Evolutionary conservation across 1,140 invertebrate species (phyloP), one percentile per base, ranked within the genome.

Genomic region (Drosophila parvula): DNA sequence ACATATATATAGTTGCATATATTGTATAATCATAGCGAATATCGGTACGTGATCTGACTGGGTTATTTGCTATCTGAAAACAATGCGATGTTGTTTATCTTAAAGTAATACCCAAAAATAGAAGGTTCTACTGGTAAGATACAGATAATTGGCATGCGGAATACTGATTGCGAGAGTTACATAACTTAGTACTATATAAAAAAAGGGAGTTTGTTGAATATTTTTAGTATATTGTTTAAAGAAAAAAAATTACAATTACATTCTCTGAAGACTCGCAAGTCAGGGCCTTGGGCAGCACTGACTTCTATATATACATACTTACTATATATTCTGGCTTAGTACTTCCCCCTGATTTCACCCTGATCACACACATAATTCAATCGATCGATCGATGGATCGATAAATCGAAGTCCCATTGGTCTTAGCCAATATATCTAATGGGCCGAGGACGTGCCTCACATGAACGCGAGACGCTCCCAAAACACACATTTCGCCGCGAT

Each of bases 401-500:
- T 30, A 0, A 11, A 53, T 64, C 18, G 30, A 34, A 47, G 6
- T 45, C 41, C 63, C 67, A 44, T 55, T 41, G 41, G 68, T 43
- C 22, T 47, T 48, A 40, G 44, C 48, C 57, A 40, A 58, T 71
- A 45, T 65, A 34, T 59, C 51, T 27, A 36, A 50, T 50, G 65
- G 32, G 38, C 30, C 27, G 53, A 59, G 69, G 67, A 73, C 69
- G 69, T 73, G 69, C 68, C 69, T 71, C 67, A 59, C 69, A 73
- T 73, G 68, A 38, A 22, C 47, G 65, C 55, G 63, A 71, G 69
- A 73, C 69, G 69, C 69, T 73, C 69, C 69, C 67, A 71, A 73
- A 73, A 71, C 65, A 73, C 69, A 73, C 69, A 59, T 71, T 71
- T 71, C 43, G 51, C 51, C 51, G 34, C 51, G 43, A 74, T 63